phyloP scores from a whole-genome alignment of 2,113 vertebrate species.

The Alces alces region DNA sequence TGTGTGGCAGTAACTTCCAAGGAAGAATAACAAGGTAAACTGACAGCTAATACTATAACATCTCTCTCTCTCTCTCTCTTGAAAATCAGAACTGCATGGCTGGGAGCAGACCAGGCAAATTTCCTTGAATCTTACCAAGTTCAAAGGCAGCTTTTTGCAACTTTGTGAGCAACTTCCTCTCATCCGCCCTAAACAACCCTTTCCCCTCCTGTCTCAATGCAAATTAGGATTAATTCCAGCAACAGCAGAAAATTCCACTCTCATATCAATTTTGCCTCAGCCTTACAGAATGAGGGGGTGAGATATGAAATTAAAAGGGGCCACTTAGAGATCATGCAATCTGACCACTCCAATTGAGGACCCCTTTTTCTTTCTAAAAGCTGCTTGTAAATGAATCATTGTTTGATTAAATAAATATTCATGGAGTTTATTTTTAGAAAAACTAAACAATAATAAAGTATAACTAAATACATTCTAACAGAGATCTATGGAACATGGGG shows the following conservation, averaged over 20 bases:
- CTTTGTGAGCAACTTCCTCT: background rate
- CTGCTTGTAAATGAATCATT: slow-evolving; percentile 58
- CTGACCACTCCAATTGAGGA: slow-evolving; percentile 65
- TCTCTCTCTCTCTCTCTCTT: background rate
- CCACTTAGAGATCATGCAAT: slow-evolving; percentile 63
- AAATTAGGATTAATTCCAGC: background rate
- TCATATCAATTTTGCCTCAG: background rate
- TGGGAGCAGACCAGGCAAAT: background rate
- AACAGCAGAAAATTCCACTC: background rate
- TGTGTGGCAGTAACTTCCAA: background rate
- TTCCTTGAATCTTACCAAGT: background rate
- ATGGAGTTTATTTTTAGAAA: slow-evolving; percentile 58
- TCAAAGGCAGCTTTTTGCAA: background rate
- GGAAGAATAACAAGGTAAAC: background rate
- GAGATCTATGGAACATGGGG: background rate
- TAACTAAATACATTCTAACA: slow-evolving; percentile 21
- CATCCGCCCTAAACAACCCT: background rate
- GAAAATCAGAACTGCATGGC: background rate
- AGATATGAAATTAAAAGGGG: slow-evolving; percentile 34
- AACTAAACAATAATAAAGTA: slow-evolving; percentile 64
- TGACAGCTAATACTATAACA: background rate
- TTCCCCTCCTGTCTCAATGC: background rate
- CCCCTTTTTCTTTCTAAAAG: slow-evolving; percentile 50
- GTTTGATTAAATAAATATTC: slow-evolving; percentile 68
- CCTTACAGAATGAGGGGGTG: background rate